Conservation (phyloP, 2,113 vertebrate species). For the Cygnus atratus region DNA sequence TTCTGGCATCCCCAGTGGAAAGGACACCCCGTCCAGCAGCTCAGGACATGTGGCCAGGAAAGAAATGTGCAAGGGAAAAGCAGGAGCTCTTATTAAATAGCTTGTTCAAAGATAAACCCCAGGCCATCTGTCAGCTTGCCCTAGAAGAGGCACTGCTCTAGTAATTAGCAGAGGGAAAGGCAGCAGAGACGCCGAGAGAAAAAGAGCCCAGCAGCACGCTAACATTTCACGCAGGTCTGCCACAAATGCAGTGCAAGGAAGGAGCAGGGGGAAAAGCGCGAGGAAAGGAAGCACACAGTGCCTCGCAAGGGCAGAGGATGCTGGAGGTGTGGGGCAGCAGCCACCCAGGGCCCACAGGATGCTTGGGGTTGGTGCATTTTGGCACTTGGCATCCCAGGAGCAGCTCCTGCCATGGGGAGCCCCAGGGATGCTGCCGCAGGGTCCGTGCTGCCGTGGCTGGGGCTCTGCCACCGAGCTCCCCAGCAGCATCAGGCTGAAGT, state of each 20-base stretch:
- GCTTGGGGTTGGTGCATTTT: neutral
- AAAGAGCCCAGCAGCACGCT: neutral
- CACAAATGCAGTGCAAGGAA: neutral
- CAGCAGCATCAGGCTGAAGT: neutral
- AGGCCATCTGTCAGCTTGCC: constrained; percentile 27
- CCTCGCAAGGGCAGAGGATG: neutral
- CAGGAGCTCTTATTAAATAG: constrained; percentile 48
- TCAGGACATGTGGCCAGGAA: neutral
- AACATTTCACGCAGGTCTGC: neutral
- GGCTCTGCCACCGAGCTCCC: neutral
- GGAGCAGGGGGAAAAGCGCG: neutral
- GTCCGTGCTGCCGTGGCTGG: fast-evolving
- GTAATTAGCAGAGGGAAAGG: constrained; percentile 39
- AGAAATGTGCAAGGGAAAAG: constrained; percentile 29
- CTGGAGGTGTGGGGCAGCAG: neutral
- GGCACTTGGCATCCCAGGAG: neutral
- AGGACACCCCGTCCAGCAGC: neutral
- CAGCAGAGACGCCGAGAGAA: neutral
- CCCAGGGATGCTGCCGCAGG: neutral
- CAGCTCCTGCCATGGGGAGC: fast-evolving
- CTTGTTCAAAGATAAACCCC: constrained; percentile 44
- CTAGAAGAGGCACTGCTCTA: neutral
- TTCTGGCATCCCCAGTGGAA: neutral
- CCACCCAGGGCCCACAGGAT: neutral
- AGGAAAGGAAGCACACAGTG: neutral